These are phyloP conservation scores for Coelinius sp. DNA, from an alignment of 2,888 invertebrate species.

Conservation along the genomic window DNA sequence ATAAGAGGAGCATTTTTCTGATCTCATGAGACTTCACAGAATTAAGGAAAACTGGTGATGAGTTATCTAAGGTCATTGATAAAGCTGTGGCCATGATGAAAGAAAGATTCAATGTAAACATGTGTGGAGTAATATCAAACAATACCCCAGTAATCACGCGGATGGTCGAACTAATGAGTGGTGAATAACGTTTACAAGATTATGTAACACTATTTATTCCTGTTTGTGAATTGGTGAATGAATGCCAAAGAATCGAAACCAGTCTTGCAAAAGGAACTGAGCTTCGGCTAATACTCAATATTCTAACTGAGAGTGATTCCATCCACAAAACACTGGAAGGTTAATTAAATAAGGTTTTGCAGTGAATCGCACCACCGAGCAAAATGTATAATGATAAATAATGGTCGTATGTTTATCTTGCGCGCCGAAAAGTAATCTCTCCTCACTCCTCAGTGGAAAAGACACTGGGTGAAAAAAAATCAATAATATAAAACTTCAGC, in stretches of 20 bases:
- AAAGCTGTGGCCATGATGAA: conserved; percentile 37
- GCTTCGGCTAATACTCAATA: conserved; percentile 25
- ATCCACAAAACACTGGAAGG: neutral
- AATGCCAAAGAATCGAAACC: conserved; percentile 13
- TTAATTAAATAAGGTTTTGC: conserved; percentile 9
- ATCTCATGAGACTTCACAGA: neutral
- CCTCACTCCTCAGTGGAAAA: no score
- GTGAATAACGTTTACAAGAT: conserved; percentile 27
- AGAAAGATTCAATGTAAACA: conserved; percentile 34
- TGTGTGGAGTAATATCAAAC: conserved; percentile 51
- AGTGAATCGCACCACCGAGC: no score
- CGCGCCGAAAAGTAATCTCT: no score
- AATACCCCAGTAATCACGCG: conserved; percentile 33
- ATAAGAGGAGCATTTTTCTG: no score
- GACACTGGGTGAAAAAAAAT: no score
- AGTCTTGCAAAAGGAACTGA: conserved; percentile 30
- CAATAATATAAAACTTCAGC: no score
- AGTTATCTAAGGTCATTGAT: conserved; percentile 40
- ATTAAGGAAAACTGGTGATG: conserved; percentile 33
- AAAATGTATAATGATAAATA: no score
- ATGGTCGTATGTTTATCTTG: no score
- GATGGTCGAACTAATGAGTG: conserved; percentile 17
- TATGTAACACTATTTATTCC: conserved; percentile 25
- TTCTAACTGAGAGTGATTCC: conserved; percentile 33
- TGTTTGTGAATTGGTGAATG: conserved; percentile 28